These are phyloP conservation scores for Genyomyrus donnyi DNA, from an alignment of 2,113 vertebrate species.

Conservation along the genomic window DNA sequence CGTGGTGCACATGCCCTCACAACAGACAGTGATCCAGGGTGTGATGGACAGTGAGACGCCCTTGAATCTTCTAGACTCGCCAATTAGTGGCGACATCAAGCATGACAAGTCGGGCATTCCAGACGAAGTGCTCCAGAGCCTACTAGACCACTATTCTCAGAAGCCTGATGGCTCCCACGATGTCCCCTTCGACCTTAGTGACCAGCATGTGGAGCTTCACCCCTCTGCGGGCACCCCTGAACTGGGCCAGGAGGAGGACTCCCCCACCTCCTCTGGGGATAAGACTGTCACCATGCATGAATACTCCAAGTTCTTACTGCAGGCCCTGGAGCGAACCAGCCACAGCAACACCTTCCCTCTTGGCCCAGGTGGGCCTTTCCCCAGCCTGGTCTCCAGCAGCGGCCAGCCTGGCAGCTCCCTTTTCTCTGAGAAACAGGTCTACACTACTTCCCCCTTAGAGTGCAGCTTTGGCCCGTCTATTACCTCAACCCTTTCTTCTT, in stretches of 20 bases:
- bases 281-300: conserved; percentile 90
- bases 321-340: conserved; percentile 95
- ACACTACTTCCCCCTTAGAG: conserved; percentile 85
- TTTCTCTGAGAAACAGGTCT: conserved; percentile 91
- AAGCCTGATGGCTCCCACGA: conserved; percentile 83
- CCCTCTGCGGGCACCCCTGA: conserved; percentile 78
- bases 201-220: conserved; percentile 89
- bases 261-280: conserved; percentile 73
- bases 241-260: conserved; percentile 73
- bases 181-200: conserved; percentile 84
- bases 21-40: conserved; percentile 87
- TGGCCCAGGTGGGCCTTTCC: conserved; percentile 82
- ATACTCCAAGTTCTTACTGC: conserved; percentile 97
- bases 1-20: conserved; percentile 81
- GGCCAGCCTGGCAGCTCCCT: conserved; percentile 81
- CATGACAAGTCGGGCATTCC: conserved; percentile 97
- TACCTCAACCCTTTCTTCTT: conserved; percentile 86
- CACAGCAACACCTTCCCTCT: conserved; percentile 85
- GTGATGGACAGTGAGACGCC: conserved; percentile 83
- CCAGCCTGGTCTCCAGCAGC: conserved; percentile 74
- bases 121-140: conserved; percentile 94
- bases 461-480: conserved; percentile 86
- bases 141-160: conserved; percentile 93
- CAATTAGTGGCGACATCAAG: conserved; percentile 82
- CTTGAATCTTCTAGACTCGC: conserved; percentile 85